These are phyloP conservation scores for Pteropus rufus DNA, from an alignment of 2,797 vertebrate species.

Conservation along the genomic window DNA sequence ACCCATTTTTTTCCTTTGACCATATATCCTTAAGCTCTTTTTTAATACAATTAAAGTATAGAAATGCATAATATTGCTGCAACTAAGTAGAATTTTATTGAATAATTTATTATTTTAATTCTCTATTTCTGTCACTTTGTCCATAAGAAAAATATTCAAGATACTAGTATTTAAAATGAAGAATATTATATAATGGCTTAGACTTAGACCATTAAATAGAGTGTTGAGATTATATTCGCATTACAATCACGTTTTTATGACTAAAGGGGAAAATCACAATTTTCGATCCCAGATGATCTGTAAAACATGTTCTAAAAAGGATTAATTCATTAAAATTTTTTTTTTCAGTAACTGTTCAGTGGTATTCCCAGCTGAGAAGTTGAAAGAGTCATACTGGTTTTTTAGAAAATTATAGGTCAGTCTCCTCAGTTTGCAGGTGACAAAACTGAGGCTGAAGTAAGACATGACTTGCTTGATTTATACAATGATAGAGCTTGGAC, in stretches of 20 bases:
- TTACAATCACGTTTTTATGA: slow-evolving; percentile 6
- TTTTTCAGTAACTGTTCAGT: not conserved
- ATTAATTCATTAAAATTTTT: not conserved
- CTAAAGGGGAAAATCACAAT: not conserved
- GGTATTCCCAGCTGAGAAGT: not conserved
- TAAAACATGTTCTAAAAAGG: not conserved
- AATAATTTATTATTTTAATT: slow-evolving; percentile 13
- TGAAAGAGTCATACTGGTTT: not conserved
- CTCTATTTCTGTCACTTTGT: not conserved
- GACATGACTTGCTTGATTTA: not conserved
- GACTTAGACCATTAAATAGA: not conserved
- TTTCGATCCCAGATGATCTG: not conserved
- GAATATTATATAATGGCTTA: not conserved
- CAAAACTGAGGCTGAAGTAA: not conserved
- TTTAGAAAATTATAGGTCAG: not conserved
- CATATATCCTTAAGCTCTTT: not conserved
- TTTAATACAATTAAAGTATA: not conserved
- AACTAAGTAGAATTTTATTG: not conserved
- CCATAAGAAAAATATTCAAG: slow-evolving; percentile 1
- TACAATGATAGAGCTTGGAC: not conserved
- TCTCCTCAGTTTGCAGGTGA: not conserved
- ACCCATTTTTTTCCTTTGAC: not conserved
- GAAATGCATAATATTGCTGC: not conserved
- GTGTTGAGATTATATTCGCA: not conserved
- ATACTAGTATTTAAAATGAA: not conserved